Evolutionary conservation across 2,113 vertebrate genomes (phyloP), one percentile per base, ranked within the genome.

Genomic region (Canis aureus): DNA sequence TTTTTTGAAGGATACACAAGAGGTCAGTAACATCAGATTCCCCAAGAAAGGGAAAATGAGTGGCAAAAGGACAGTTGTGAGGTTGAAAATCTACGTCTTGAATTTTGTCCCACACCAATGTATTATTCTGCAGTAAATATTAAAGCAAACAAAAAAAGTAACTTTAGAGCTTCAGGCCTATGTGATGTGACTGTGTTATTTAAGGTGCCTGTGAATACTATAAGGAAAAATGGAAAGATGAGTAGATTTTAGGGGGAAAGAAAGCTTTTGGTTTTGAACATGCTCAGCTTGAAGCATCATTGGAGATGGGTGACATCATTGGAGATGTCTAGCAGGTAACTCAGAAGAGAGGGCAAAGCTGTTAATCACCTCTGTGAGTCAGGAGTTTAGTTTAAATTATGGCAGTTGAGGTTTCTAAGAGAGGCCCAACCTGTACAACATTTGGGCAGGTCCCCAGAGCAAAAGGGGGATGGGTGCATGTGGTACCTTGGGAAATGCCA

Each of bases 41-140:
- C 43, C n/a, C 25, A 32, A 55, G 71, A 19, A 76, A 80, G 60
- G 84, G 12, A 12, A 23, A 89, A 17, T 11, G 38, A 43, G 78
- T 76, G 25, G 16, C 43, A 60, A 67, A 49, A 73, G 43, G 71
- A 80, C 16, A 86, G 35, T 17, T 49, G 3, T 73, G 35, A 87
- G 67, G 59, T 27, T 95, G 74, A 59, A 86, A 67, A 53, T 20
- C 29, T 35, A 51, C 32, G 43, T 89, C 80, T 57, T 38, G 43
- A 76, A 20, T 95, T 90, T 93, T 90, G 16, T 92, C 86, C 23
- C 38, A 57, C n/a, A 81, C 79, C 49, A 94, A 29, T 71, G 9
- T 89, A 22, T 69, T 94, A 92, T 79, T 95, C 32, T 66, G 64
- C 27, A 91, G 38, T 69, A 83, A 64, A 49, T 67, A 59, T 43